Conservation (phyloP, 2,888 invertebrate genomes). For the Drosophila limbata region DNA sequence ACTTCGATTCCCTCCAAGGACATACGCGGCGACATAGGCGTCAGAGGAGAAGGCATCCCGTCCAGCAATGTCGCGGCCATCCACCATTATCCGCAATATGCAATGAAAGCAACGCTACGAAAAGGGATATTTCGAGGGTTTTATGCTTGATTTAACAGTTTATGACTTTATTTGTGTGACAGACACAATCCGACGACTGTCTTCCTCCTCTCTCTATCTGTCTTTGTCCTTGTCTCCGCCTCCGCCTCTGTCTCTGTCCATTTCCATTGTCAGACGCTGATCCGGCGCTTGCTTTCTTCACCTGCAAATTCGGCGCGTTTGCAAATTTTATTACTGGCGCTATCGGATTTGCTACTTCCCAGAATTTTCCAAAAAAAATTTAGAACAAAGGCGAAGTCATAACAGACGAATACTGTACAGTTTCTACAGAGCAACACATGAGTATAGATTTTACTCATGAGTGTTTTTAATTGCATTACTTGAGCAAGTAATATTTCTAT, state of each 20-base stretch:
- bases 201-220: constrained; percentile 11
- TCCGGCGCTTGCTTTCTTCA: constrained; percentile 27
- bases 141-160: constrained; percentile 77
- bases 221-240: constrained; percentile 13
- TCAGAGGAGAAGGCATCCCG: constrained; percentile 3
- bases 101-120: constrained; percentile 63
- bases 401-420: constrained; percentile 35
- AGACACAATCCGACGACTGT: constrained; percentile 24
- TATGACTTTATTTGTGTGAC: constrained; percentile 71
- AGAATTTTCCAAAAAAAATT: constrained; percentile 62
- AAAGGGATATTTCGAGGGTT: constrained; percentile 76
- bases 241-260: constrained; percentile 11
- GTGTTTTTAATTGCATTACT: constrained; percentile 10
- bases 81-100: constrained; percentile 67
- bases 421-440: constrained; percentile 12
- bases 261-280: constrained; percentile 8
- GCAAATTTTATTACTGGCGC: constrained; percentile 76
- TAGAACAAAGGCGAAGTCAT: constrained; percentile 69
- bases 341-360: constrained; percentile 67
- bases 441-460: background rate
- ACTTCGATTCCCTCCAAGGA: constrained; percentile 34
- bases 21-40: constrained; percentile 30
- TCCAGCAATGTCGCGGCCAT: constrained; percentile 47
- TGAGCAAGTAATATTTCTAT: background rate
- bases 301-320: constrained; percentile 44